Base-by-base conservation (phyloP, 2,888 invertebrate species). In the Neoascia interrupta region DNA sequence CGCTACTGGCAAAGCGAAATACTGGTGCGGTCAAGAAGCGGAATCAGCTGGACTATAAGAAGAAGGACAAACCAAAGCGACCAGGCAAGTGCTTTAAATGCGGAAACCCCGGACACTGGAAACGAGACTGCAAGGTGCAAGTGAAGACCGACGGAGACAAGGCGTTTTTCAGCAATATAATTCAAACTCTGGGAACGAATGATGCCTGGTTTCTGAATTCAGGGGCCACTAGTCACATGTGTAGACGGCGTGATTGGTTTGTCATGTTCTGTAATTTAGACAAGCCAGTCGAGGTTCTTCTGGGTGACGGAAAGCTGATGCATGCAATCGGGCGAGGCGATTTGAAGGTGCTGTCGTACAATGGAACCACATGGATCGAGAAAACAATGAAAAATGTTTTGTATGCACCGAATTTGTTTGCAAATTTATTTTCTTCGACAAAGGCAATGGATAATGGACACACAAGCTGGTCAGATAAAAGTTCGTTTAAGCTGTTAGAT, bases 291-390 rank as follows among this genome's bases (percentile, higher is more conserved):
- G 23, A 66, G 13, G 53, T 66, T 43, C 18, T 66, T 31, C 43
- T 66, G n/a, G 63, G 63, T 26, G 49, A 63, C 28, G 53, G 66
- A 36, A 66, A 66, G 21, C 21, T 66, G 34, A 54, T 66, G 63
- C 34, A 16, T 19, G 66, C 54, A 11, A 34, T 23, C 16, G 54
- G 45, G 45, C 23, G 47, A 26, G 41, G 66, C 16, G 54, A 64
- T 31, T 21, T 63, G 23, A 37, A 6, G 11, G 37, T 53, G 36
- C 23, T 53, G 10, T 37, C 37, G 13, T 63, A 34, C 51, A 37
- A 19, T 16, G 37, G 37, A 51, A 18, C 19, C 31, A 31, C n/a
- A 13, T 45, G 34, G 54, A 49, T 41, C 10, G 26, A 19, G 34
- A 58, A 68, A 54, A 68, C 39, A 41, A 39, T 53, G 1, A 41